These are phyloP conservation scores for Amblyteles armatorius DNA, from an alignment of 2,888 invertebrate genomes.

Conservation along the genomic window DNA sequence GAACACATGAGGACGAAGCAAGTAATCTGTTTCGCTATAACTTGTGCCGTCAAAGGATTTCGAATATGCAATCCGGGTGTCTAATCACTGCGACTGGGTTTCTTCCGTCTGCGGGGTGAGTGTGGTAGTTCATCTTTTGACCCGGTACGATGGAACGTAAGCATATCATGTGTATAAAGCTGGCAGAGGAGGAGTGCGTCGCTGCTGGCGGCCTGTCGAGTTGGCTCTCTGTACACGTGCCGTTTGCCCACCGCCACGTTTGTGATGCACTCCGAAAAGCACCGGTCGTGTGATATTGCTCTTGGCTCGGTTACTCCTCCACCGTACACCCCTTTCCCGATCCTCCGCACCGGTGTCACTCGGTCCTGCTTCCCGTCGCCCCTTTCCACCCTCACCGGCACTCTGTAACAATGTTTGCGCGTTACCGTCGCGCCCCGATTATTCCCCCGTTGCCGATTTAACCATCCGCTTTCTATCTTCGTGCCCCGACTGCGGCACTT, in stretches of 20 bases:
- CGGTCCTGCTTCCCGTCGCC: conserved; percentile 4
- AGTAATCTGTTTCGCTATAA: not conserved
- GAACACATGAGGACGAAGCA: too few relatives aligned
- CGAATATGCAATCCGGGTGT: not conserved
- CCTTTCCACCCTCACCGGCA: conserved; percentile 3
- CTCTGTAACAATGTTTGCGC: conserved; percentile 56
- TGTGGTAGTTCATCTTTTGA: conserved; percentile 42
- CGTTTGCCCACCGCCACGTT: conserved; percentile 51
- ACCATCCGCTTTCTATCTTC: not conserved
- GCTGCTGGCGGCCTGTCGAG: conserved; percentile 10
- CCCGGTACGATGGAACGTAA: conserved; percentile 42
- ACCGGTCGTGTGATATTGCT: conserved; percentile 60
- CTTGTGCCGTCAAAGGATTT: not conserved
- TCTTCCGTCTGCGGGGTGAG: not conserved
- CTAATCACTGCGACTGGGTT: not conserved
- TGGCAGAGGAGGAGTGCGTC: conserved; percentile 4
- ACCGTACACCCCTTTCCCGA: conserved; percentile 14
- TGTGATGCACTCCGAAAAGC: conserved; percentile 66
- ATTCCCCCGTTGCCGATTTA: conserved; percentile 59
- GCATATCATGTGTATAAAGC: conserved; percentile 56
- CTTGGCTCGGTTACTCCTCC: conserved; percentile 61
- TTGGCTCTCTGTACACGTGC: conserved; percentile 40
- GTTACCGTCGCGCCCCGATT: conserved; percentile 52
- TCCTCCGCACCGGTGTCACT: conserved; percentile 40
- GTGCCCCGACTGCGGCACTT: conserved; percentile 6